These are phyloP conservation scores for Auanema freiburgensis DNA, from an alignment of 2,888 invertebrate genomes.

Conservation along the genomic window DNA sequence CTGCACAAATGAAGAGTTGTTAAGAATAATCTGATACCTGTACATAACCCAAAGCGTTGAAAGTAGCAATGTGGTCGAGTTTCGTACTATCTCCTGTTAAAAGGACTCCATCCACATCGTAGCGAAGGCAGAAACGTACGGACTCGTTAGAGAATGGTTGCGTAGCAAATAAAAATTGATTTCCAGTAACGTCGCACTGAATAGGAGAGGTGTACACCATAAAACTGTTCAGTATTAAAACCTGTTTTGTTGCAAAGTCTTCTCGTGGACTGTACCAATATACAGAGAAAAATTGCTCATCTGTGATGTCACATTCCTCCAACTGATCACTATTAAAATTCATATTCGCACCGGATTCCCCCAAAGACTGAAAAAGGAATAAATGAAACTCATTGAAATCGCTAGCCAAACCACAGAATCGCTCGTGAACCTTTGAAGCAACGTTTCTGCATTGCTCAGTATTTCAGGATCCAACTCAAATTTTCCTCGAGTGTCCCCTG, in stretches of 20 bases:
- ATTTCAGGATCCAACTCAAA: conserved; percentile 22
- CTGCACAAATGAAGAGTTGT: too few relatives aligned
- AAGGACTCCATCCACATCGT: conserved; percentile 22
- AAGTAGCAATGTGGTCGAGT: neutral
- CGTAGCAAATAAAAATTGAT: conserved; percentile 36
- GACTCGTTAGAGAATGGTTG: conserved; percentile 4
- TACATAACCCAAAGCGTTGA: conserved; percentile 19
- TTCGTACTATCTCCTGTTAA: neutral
- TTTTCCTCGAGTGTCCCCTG: conserved; percentile 22
- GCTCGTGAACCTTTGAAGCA: conserved; percentile 27
- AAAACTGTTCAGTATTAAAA: conserved; percentile 4
- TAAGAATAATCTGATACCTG: conserved; percentile 9
- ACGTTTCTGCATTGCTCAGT: conserved; percentile 14
- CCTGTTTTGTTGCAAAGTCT: neutral
- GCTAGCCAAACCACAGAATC: conserved; percentile 3
- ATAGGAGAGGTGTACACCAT: conserved; percentile 4
- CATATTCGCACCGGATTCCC: conserved; percentile 15
- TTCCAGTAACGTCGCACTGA: conserved; percentile 34
- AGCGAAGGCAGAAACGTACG: conserved; percentile 13
- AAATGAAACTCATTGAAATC: neutral
- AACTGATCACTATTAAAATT: conserved; percentile 38
- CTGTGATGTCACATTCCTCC: conserved; percentile 38
- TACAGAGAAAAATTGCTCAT: conserved; percentile 23
- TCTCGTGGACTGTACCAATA: conserved; percentile 24
- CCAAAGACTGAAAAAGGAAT: conserved; percentile 14